Percentiles rank a stretch among this genome's conserved stretches.
These are phyloP conservation scores for Drosophila vallismaia DNA, from an alignment of 2,888 invertebrate genomes.

Conservation along the genomic window DNA sequence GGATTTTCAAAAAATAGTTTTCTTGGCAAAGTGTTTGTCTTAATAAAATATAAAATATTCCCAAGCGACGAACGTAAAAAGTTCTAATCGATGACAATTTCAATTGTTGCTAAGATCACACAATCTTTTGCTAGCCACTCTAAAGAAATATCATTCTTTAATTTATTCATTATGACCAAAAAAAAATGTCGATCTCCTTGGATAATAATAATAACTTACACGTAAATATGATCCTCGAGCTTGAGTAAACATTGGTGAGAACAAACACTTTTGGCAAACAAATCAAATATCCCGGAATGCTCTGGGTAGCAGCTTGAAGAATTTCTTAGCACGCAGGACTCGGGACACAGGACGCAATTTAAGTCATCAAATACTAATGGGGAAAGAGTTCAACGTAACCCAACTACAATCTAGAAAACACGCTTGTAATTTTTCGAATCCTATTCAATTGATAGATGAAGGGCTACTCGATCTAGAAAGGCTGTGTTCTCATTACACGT, in stretches of 20 bases:
- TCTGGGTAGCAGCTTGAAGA: background rate
- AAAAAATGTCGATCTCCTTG: background rate
- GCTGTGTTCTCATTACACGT: background rate
- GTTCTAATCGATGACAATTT: slow-evolving; percentile 8
- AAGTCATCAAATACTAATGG: background rate
- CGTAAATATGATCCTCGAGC: background rate
- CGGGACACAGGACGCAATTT: background rate
- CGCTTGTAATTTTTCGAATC: background rate
- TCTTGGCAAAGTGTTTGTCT: slow-evolving; percentile 22
- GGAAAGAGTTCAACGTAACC: background rate
- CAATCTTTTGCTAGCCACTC: background rate
- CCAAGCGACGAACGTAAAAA: slow-evolving; percentile 16
- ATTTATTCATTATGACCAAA: no score
- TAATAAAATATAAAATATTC: slow-evolving; percentile 28
- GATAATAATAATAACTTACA: background rate
- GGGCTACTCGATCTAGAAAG: slow-evolving; percentile 15
- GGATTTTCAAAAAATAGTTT: background rate
- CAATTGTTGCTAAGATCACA: slow-evolving; percentile 8
- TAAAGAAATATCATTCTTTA: no score
- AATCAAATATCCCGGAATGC: background rate
- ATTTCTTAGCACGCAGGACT: background rate
- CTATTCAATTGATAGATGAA: background rate
- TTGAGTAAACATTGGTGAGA: background rate
- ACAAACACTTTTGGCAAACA: background rate
- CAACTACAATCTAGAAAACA: background rate